Conservation (phyloP, 2,113 vertebrate genomes). For the Perca flavescens region DNA sequence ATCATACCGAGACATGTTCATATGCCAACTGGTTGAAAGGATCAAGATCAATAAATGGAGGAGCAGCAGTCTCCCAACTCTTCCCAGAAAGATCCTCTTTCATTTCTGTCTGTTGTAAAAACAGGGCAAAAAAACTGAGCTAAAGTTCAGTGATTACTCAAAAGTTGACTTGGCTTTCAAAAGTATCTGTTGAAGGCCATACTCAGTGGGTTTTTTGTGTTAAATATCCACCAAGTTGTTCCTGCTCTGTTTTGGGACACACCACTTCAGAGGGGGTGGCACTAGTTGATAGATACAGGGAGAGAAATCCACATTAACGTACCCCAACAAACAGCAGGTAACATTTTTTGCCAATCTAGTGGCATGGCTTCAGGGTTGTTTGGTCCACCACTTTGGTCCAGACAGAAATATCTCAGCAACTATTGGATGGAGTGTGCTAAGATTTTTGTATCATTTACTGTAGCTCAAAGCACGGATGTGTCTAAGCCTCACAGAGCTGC, state of each 20-base stretch:
- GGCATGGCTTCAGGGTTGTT: background rate
- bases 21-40: slow-evolving; percentile 27
- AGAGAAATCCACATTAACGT: background rate
- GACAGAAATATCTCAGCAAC: background rate
- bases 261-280: background rate
- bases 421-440: background rate
- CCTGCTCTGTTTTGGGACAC: background rate
- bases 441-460: background rate
- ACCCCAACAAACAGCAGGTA: background rate
- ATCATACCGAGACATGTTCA: background rate
- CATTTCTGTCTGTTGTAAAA: slow-evolving; percentile 45
- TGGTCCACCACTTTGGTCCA: background rate
- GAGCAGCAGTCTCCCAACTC: slow-evolving; percentile 2
- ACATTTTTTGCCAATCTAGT: background rate
- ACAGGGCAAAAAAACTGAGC: slow-evolving; percentile 25
- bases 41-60: slow-evolving; percentile 17
- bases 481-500: no score
- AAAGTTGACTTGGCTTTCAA: slow-evolving; percentile 22
- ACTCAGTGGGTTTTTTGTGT: background rate
- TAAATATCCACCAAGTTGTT: slow-evolving; percentile 19
- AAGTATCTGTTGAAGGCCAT: background rate
- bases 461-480: no score
- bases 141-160: slow-evolving; percentile 49
- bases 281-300: background rate
- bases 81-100: slow-evolving; percentile 28